Base-by-base conservation (phyloP, 2,888 invertebrate species). In the Tribolium freemani region DNA sequence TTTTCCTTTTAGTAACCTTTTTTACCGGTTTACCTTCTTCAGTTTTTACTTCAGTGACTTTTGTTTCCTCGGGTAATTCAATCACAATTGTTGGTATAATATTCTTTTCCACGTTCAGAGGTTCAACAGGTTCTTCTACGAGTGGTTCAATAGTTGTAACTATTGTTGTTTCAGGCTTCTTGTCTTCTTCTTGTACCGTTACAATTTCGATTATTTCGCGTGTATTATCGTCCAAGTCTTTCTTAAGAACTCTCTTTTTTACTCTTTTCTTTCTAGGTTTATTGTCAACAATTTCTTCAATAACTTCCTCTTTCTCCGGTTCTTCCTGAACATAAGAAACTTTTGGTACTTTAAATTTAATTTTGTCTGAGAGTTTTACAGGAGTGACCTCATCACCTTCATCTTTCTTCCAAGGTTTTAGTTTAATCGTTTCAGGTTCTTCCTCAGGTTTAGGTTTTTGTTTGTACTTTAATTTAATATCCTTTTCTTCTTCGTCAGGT, bases 241-340 rank as follows among this genome's bases (percentile, higher is more conserved):
- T 88, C 71, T 86, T 88, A n/a, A 88, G 87, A 1, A 86, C 80
- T 64, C 87, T 86, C 1, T 86, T 75, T 50, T 72, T 72, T 0
- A 70, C 68, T n/a, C 74, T 81, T 80, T 68, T 75, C 76, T 82
- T 81, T 70, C 84, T 80, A 45, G 84, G 73, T 9, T 80, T 81
- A 16, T 74, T 75, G 21, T 74, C 72, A 45, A 73, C 72, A 9
- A 73, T 68, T 66, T 75, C 73, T 71, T 76, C 76, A 50, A 70
- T 64, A 38, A 82, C 77, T 75, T 81, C 75, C 21, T 78, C 74
- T 64, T 77, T 76, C 75, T 86, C 83, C 2, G 82, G 78, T 0
- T 78, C 76, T 57, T 77, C 79, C 21, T 78, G 76, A 46, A 80
- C 75, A 31, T 79, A 76, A 53, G 77, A 58, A 5, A 79, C 75